phyloP scores from a whole-genome alignment of 2,113 vertebrate genomes.

The Notarius lentiginosus region DNA sequence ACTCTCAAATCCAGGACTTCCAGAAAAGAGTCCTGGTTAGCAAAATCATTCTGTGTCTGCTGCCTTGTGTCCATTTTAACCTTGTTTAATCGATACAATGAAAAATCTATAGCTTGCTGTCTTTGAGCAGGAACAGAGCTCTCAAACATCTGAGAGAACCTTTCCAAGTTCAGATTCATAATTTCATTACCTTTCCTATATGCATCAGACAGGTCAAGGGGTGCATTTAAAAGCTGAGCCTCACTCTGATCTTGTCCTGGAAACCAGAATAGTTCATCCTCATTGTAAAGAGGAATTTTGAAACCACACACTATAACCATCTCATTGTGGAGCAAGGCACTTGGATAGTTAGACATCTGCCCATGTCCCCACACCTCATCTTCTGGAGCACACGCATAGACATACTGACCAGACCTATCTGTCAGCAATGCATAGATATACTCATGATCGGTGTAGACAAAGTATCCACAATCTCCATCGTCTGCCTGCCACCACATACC shows the following conservation, averaged over 20 bases:
- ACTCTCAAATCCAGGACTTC: slow-evolving; percentile 81
- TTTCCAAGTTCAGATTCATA: slow-evolving; percentile 85
- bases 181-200: slow-evolving; percentile 83
- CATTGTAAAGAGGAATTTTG: slow-evolving; percentile 84
- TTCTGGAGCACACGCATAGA: slow-evolving; percentile 85
- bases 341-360: slow-evolving; percentile 67
- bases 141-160: slow-evolving; percentile 87
- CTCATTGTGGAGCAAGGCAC: slow-evolving; percentile 73
- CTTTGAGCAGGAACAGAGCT: slow-evolving; percentile 78
- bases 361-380: slow-evolving; percentile 71
- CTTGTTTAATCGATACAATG: slow-evolving; percentile 82
- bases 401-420: slow-evolving; percentile 86
- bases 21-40: slow-evolving; percentile 65
- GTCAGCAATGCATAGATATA: slow-evolving; percentile 92
- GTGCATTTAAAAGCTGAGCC: slow-evolving; percentile 75
- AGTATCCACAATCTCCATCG: slow-evolving; percentile 90
- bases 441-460: slow-evolving; percentile 89
- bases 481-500: slow-evolving; percentile 94
- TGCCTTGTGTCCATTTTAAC: slow-evolving; percentile 78
- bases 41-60: slow-evolving; percentile 58
- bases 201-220: slow-evolving; percentile 87
- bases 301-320: slow-evolving; percentile 84
- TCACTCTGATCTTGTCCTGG: slow-evolving; percentile 76
- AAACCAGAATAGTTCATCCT: slow-evolving; percentile 85
- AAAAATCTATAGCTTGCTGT: slow-evolving; percentile 81